phyloP scores from a whole-genome alignment of 2,797 vertebrate species.

The Benthosema pterotum region DNA sequence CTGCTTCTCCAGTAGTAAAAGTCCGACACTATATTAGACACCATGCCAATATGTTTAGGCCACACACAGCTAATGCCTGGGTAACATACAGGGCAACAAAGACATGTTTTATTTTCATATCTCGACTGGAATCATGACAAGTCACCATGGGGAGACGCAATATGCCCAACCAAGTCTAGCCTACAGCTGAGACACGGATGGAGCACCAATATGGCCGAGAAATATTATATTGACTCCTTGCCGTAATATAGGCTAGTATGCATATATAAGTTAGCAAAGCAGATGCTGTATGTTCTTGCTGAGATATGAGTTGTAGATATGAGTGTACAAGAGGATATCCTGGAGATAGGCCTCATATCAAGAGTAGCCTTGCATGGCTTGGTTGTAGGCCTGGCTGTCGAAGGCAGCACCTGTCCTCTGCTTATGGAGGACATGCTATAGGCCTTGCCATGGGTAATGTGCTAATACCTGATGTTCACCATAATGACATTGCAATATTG shows the following conservation, averaged over 20 bases:
- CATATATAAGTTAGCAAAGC: not conserved
- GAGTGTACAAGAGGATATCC: not conserved
- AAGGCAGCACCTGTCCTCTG: constrained; percentile 2
- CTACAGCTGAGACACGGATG: not conserved
- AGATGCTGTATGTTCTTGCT: not conserved
- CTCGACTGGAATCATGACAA: not conserved
- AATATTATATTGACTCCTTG: constrained; percentile 25
- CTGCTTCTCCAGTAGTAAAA: constrained; percentile 20
- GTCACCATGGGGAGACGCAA: constrained; percentile 10
- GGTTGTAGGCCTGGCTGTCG: not conserved
- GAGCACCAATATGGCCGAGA: constrained; percentile 14
- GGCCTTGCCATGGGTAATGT: not conserved
- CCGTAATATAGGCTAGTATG: constrained; percentile 32
- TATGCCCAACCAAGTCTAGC: not conserved
- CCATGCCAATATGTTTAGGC: not conserved
- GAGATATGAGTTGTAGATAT: not conserved
- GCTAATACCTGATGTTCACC: not conserved
- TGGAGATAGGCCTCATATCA: not conserved
- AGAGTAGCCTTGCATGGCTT: not conserved
- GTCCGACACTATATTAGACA: constrained; percentile 12
- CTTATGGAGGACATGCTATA: not conserved
- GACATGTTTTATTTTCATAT: not conserved
- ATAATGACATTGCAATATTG: constrained; percentile 10
- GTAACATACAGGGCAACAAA: not conserved
- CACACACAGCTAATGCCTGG: not conserved